Evolutionary conservation across 1,140 invertebrate genomes (phyloP).

Genomic region (Dufourea novaeangliae): DNA sequence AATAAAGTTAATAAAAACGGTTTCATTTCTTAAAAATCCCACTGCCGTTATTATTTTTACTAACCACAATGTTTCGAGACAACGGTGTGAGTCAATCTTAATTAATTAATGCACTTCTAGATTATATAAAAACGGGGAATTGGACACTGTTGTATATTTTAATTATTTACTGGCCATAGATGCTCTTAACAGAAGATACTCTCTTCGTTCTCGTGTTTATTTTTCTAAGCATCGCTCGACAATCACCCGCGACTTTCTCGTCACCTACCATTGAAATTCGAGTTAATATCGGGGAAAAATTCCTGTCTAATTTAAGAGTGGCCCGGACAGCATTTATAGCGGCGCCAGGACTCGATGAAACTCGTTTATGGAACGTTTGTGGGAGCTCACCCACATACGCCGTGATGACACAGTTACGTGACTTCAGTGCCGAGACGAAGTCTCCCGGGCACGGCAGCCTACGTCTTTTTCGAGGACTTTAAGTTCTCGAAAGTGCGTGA

Average conservation of each 20-base stretch:
- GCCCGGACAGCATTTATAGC: not conserved
- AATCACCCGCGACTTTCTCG: not conserved
- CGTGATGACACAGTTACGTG: conserved; percentile 22
- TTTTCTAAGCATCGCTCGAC: no score
- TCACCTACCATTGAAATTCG: not conserved
- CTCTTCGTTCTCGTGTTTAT: no score
- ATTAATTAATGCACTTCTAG: no score
- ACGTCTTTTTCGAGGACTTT: conserved; percentile 28
- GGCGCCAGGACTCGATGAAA: conserved; percentile 24
- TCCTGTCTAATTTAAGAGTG: not conserved
- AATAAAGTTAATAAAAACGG: no score
- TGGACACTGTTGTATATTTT: no score
- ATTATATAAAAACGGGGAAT: no score
- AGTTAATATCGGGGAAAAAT: conserved; percentile 12
- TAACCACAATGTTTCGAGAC: no score
- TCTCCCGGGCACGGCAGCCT: not conserved
- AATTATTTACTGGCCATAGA: no score
- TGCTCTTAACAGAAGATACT: no score
- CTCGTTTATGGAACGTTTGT: conserved; percentile 27
- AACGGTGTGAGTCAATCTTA: no score
- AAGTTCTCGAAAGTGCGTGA: not conserved
- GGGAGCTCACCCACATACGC: not conserved
- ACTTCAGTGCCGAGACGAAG: not conserved
- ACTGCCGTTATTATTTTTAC: no score
- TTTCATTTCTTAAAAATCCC: no score